These are phyloP conservation scores for Diogma glabrata DNA, from an alignment of 2,888 invertebrate species.

Conservation along the genomic window DNA sequence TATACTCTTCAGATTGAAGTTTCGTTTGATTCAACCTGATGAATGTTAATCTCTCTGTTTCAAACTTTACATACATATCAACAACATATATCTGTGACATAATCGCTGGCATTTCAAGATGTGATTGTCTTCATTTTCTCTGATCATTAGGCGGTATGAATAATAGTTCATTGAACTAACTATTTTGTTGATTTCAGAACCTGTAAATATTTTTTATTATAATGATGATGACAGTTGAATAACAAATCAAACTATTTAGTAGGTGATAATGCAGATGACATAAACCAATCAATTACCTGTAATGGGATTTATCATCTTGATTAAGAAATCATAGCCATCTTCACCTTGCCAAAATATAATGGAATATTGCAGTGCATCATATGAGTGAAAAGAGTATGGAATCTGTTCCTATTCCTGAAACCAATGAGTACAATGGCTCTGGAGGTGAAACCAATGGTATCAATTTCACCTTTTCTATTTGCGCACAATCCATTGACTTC, in stretches of 20 bases:
- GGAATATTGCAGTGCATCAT: constrained; percentile 1
- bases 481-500: constrained; percentile 14
- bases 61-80: constrained; percentile 30
- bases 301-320: background rate
- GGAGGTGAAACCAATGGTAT: background rate
- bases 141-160: too few relatives aligned
- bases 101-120: too few relatives aligned
- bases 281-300: background rate
- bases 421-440: background rate
- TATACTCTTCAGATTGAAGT: constrained; percentile 26
- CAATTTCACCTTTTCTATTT: constrained; percentile 15
- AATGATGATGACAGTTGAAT: too few relatives aligned
- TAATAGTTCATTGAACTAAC: too few relatives aligned
- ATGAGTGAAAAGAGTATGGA: constrained; percentile 18
- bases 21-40: constrained; percentile 27
- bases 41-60: constrained; percentile 25
- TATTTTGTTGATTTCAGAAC: too few relatives aligned
- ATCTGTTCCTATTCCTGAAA: constrained; percentile 13
- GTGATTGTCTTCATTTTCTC: too few relatives aligned
- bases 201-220: too few relatives aligned
- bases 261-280: too few relatives aligned
- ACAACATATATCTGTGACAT: too few relatives aligned
- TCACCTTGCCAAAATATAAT: constrained; percentile 16
- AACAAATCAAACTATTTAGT: too few relatives aligned
- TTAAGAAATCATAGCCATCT: constrained; percentile 13